Base-by-base conservation (phyloP, 2,797 vertebrate genomes). In the Zalophus californianus region DNA sequence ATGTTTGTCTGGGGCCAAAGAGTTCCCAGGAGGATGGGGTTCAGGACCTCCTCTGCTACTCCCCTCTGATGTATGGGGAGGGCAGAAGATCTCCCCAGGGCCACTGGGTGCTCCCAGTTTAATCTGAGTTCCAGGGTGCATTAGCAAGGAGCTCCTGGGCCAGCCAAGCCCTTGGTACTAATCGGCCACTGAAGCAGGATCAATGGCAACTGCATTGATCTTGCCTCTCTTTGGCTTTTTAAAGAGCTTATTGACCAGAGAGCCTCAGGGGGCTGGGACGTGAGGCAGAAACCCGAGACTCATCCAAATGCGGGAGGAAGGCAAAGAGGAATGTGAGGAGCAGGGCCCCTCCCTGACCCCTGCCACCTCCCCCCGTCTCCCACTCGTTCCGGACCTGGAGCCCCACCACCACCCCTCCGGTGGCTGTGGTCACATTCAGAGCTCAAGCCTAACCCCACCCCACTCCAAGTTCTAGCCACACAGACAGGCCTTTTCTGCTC, bases 231-330 rank as follows among this genome's bases (percentile, higher is more conserved):
- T 96, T 32, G 85, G 96, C 96, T 97, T 58, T 88, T 94, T 97
- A 95, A 96, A 97, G 97, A 96, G 97, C 79, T 97, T 98, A 97
- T 98, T 97, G 97, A 98, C 96, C 1, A 0, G 50, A 96, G 60
- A 82, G 91, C 93, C 85, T n/a, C 62, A 32, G 95, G 97, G 48
- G 56, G 23, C 72, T 80, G 73, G 83, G 44, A 95, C 3, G 0
- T 32, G 62, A 1, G 0, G 48, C 78, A 73, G 91, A 86, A 86
- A 96, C 8, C 50, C 0, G 50, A 86, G 79, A 87, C 90, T 87
- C 82, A 64, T 85, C 64, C 27, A 41, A n/a, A 25, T 10, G 15
- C 2, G n/a, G 48, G 52, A 86, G 8, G 3, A 72, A 58, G n/a
- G 25, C 0, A 5, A 48, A 62, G 15, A 27, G 66, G 50, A 35